A percentile compares a stretch with the other conserved stretches of the same genome.
These are phyloP conservation scores for Epinotia bilunana DNA, from an alignment of 2,888 invertebrate species.

Conservation along the genomic window DNA sequence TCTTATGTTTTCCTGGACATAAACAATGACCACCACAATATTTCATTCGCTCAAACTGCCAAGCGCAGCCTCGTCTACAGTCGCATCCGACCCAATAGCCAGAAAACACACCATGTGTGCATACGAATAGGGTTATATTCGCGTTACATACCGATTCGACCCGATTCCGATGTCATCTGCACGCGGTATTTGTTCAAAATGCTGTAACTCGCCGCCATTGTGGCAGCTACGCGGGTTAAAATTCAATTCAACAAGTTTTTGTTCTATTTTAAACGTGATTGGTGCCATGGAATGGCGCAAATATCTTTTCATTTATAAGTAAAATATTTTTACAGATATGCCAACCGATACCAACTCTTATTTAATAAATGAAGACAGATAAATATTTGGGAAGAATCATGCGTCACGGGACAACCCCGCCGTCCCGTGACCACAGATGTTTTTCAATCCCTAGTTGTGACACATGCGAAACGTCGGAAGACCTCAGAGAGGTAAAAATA, in stretches of 20 bases:
- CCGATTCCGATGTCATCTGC: slow-evolving; percentile 32
- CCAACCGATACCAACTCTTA: neutral
- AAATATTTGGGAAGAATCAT: no score
- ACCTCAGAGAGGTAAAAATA: no score
- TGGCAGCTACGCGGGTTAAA: slow-evolving; percentile 12
- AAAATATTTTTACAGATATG: neutral
- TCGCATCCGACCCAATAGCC: neutral
- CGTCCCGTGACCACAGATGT: no score
- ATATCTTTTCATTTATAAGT: neutral
- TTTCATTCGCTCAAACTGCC: slow-evolving; percentile 19
- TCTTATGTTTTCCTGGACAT: neutral
- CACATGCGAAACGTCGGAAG: no score
- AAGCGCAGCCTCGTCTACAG: slow-evolving; percentile 16
- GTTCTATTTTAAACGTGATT: neutral
- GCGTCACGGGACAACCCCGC: no score
- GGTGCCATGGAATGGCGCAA: neutral
- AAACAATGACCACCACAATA: slow-evolving; percentile 22
- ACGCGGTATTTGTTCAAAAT: slow-evolving; percentile 30
- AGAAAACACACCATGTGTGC: slow-evolving; percentile 7
- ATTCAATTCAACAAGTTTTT: neutral
- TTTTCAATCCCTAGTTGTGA: no score
- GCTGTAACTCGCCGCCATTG: slow-evolving; percentile 15
- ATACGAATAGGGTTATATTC: slow-evolving; percentile 11
- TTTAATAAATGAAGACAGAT: no score
- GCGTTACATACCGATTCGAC: neutral